Evolutionary conservation across 2,888 invertebrate species (phyloP).

Genomic region (Phytoseiulus persimilis): DNA sequence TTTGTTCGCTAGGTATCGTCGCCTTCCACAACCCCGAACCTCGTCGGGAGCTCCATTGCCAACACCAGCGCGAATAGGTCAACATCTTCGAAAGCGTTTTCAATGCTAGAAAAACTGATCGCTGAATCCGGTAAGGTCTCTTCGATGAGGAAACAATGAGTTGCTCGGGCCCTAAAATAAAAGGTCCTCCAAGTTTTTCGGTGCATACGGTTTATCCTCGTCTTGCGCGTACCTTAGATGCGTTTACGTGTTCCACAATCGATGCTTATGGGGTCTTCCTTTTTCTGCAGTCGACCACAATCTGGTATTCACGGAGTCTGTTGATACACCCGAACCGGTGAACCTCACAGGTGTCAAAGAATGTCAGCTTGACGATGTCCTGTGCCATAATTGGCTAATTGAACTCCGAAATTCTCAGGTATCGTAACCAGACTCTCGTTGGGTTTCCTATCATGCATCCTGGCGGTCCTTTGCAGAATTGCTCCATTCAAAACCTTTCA

Average conservation of each 20-base stretch:
- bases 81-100: slow-evolving; percentile 56
- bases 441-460: no score
- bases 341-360: slow-evolving; percentile 64
- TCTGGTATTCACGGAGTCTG: slow-evolving; percentile 24
- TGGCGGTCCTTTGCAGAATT: neutral
- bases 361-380: slow-evolving; percentile 78
- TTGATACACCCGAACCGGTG: slow-evolving; percentile 55
- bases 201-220: slow-evolving; percentile 12
- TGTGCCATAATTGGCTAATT: slow-evolving; percentile 88
- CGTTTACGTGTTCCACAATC: neutral
- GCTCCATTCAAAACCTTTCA: neutral
- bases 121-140: slow-evolving; percentile 82
- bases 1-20: neutral
- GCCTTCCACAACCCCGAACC: neutral
- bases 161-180: no score
- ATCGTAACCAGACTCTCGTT: neutral
- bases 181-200: no score
- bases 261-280: neutral
- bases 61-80: slow-evolving; percentile 39
- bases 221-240: neutral
- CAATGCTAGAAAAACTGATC: slow-evolving; percentile 83
- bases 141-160: slow-evolving; percentile 73
- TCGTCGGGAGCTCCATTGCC: slow-evolving; percentile 14
- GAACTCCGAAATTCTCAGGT: slow-evolving; percentile 86
- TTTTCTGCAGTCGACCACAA: slow-evolving; percentile 20